These are phyloP conservation scores for Sweltsa coloradensis DNA, from an alignment of 1,140 invertebrate species.

Conservation along the genomic window DNA sequence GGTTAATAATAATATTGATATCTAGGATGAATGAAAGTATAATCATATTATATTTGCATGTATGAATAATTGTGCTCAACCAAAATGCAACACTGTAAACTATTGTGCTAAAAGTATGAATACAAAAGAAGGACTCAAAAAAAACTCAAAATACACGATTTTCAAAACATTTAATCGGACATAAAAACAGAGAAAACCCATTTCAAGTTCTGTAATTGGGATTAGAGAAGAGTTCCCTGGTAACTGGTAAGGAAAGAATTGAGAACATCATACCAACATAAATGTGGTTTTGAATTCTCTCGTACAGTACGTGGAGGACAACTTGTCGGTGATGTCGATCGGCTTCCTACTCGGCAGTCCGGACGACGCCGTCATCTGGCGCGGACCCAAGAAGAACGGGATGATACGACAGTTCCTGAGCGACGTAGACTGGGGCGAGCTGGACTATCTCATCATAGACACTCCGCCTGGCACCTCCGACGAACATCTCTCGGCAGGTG, in stretches of 20 bases:
- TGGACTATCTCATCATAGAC: conserved; percentile 84
- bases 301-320: conserved; percentile 66
- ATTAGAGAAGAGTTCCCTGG: neutral
- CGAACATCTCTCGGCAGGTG: conserved; percentile 76
- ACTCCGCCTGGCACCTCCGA: conserved; percentile 95
- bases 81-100: no score
- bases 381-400: conserved; percentile 91
- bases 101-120: no score
- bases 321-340: conserved; percentile 85
- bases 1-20: no score
- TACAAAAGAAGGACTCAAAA: no score
- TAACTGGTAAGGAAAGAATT: no score
- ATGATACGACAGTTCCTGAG: conserved; percentile 82
- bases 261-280: conserved; percentile 1
- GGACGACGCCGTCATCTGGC: conserved; percentile 88
- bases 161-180: no score
- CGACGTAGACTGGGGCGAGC: conserved; percentile 85
- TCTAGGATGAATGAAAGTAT: no score
- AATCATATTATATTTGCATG: no score
- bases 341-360: conserved; percentile 73
- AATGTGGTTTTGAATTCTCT: conserved; percentile 10
- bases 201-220: neutral
- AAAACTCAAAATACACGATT: no score
- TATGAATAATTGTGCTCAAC: no score
- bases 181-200: no score